Evolutionary conservation across 2,888 invertebrate genomes (phyloP).

Genomic region (Digitonthophagus gazella): DNA sequence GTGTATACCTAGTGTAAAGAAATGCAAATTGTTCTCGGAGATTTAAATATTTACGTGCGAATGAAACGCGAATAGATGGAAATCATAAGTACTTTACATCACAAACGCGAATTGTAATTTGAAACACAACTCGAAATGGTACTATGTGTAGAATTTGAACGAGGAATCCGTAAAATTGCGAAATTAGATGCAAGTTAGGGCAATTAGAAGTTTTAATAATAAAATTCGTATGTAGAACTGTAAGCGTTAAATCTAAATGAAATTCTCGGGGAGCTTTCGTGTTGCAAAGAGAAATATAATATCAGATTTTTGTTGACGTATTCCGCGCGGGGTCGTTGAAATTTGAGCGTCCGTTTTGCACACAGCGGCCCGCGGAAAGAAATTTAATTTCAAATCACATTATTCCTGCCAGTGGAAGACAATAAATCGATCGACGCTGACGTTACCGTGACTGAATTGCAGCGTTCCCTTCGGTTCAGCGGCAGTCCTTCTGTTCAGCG

Average conservation of each 20-base stretch:
- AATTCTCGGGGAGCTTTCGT: slow-evolving; percentile 10
- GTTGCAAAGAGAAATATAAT: slow-evolving; percentile 35
- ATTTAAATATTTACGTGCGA: too few species aligned
- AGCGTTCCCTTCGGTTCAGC: slow-evolving; percentile 9
- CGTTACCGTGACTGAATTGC: slow-evolving; percentile 22
- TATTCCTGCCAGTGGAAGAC: slow-evolving; percentile 47
- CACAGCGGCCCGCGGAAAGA: slow-evolving; percentile 40
- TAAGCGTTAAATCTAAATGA: not conserved
- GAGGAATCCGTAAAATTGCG: not conserved
- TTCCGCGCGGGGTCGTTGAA: not conserved
- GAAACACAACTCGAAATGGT: not conserved
- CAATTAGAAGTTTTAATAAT: not conserved
- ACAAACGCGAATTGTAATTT: not conserved
- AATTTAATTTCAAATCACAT: slow-evolving; percentile 49
- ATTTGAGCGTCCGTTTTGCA: slow-evolving; percentile 31
- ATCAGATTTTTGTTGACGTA: slow-evolving; percentile 34
- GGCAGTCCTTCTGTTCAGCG: too few species aligned
- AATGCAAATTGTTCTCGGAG: too few species aligned
- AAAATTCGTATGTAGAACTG: not conserved
- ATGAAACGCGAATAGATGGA: too few species aligned
- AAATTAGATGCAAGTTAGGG: not conserved
- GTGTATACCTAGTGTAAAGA: too few species aligned
- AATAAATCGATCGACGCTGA: slow-evolving; percentile 43
- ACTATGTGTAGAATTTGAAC: not conserved
- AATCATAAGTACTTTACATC: too few species aligned